phyloP scores from a whole-genome alignment of 2,797 vertebrate genomes.

The Ctenochaetus hawaiiensis region DNA sequence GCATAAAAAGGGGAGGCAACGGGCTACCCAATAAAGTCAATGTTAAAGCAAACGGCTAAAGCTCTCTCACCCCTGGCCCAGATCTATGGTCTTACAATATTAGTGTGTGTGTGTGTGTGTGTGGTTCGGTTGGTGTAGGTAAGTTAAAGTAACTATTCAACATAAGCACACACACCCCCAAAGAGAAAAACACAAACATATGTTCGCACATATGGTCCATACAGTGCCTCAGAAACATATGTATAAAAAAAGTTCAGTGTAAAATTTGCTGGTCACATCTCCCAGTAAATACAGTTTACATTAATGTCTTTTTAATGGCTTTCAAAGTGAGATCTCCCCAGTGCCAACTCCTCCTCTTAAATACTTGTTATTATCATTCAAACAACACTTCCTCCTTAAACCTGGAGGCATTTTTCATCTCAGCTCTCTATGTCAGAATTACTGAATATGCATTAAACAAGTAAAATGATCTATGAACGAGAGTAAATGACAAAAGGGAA shows the following conservation, averaged over 20 bases:
- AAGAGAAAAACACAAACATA: neutral
- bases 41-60: conserved; percentile 68
- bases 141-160: conserved; percentile 17
- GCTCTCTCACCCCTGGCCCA: conserved; percentile 58
- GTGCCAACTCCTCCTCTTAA: conserved; percentile 44
- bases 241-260: conserved; percentile 28
- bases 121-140: conserved; percentile 10
- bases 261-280: conserved; percentile 33
- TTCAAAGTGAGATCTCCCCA: conserved; percentile 49
- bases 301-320: conserved; percentile 60
- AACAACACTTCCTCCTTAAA: conserved; percentile 43
- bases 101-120: conserved; percentile 17
- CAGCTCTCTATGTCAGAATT: conserved; percentile 39
- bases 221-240: conserved; percentile 11
- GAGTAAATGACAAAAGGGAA: conserved; percentile 17
- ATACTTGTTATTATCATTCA: conserved; percentile 62
- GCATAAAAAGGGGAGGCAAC: conserved; percentile 65
- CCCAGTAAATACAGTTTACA: conserved; percentile 54
- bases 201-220: neutral
- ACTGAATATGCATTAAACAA: conserved; percentile 34
- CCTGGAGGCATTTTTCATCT: conserved; percentile 48
- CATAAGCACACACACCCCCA: conserved; percentile 3
- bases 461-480: conserved; percentile 40
- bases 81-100: conserved; percentile 50
- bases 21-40: conserved; percentile 70